Conservation (phyloP, 2,888 invertebrate genomes). For the Prosopocoilus inquinatus region DNA sequence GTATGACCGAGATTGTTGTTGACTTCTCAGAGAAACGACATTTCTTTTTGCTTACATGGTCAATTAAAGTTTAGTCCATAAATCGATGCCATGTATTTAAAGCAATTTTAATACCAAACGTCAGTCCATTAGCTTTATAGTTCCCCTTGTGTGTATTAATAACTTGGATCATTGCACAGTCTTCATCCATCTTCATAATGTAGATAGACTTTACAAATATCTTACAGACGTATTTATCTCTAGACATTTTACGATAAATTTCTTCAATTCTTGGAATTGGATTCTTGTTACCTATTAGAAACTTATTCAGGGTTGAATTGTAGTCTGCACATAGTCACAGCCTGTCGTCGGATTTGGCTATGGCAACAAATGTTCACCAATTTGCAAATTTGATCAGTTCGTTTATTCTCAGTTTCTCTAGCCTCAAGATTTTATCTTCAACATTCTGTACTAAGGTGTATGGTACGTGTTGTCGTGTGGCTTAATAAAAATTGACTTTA, state of each 20-base stretch:
- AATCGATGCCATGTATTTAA: slow-evolving; percentile 35
- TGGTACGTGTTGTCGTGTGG: not conserved
- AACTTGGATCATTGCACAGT: slow-evolving; percentile 13
- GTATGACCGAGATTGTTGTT: slow-evolving; percentile 25
- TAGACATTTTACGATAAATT: slow-evolving; percentile 22
- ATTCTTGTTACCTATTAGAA: slow-evolving; percentile 19
- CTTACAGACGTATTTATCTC: slow-evolving; percentile 21
- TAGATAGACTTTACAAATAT: slow-evolving; percentile 27
- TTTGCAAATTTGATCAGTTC: slow-evolving; percentile 3
- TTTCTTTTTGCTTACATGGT: slow-evolving; percentile 24
- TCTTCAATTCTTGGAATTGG: slow-evolving; percentile 38
- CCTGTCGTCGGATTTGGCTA: too few relatives aligned
- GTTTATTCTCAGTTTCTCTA: not conserved
- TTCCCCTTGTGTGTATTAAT: slow-evolving; percentile 32
- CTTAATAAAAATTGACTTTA: too few relatives aligned
- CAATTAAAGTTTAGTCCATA: slow-evolving; percentile 36
- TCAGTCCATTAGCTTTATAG: slow-evolving; percentile 35
- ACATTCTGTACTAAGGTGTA: not conserved
- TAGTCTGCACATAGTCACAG: slow-evolving; percentile 15
- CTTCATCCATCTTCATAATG: slow-evolving; percentile 24
- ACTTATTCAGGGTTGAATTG: slow-evolving; percentile 33
- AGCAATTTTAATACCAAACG: slow-evolving; percentile 36
- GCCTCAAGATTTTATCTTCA: not conserved
- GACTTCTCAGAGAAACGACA: slow-evolving; percentile 26
- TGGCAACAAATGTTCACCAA: too few relatives aligned